Base-by-base conservation (phyloP, 2,113 vertebrate species). In the Hypomesus transpacificus region DNA sequence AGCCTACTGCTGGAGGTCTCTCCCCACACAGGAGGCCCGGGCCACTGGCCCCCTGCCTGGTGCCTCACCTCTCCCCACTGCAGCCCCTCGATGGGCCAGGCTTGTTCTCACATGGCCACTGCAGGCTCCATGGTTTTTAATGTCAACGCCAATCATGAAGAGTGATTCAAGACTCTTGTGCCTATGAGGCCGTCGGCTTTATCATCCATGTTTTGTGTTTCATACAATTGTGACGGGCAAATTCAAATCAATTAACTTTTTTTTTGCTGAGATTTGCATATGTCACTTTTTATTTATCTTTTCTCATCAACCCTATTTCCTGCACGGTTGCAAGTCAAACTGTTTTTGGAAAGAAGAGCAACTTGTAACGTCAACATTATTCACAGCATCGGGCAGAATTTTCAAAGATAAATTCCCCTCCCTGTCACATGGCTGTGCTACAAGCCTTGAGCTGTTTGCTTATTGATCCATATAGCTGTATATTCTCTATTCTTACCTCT, bases 401-500 rank as follows among this genome's bases (percentile, higher is more conserved):
- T 11, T 46, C 39, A 9, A 46, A 46, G 39, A 46, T 46, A 46
- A 46, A 46, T 8, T 8, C 9, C 39, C 11, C 13, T 46, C 39
- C 7, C 8, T 46, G 24, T 26, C 24, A 2, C 24, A 26, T 26
- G 24, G 24, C 24, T 26, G 24, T 26, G 24, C 24, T 26, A 2
- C 24, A 26, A 18, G 6, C 8, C 24, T 21, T 22, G 20, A 60
- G 22, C 31, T 28, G 52, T 68, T 34, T 59, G 31, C 54, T 16
- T 22, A 46, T 22, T 16, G 13, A n/a, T 63, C 67, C 75, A 66
- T 16, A 52, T 69, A 22, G 39, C 4, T 46, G 1, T 34, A 64
- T 62, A 76, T 67, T 84, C 72, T 53, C 31, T 58, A 4, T 2
- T 34, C 65, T 81, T 76, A 78, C 75, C 69, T 57, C 17, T 59